These are phyloP conservation scores for Crossaster papposus DNA, from an alignment of 53 echinoderm and acorn worm species.

Conservation along the genomic window DNA sequence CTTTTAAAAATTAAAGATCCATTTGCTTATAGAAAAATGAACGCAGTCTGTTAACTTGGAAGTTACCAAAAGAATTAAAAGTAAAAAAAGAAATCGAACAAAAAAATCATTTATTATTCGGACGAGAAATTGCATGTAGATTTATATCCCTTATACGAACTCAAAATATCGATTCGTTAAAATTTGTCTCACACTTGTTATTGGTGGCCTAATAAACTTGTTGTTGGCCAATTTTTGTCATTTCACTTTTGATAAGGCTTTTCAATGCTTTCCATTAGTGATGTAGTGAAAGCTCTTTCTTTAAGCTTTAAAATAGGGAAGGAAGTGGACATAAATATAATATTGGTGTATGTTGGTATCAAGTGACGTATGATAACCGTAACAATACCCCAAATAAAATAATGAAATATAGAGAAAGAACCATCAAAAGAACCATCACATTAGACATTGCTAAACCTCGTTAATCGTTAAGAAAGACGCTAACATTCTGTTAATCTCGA, in stretches of 20 bases:
- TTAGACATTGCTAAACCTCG: no score
- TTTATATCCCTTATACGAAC: background rate
- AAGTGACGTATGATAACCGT: background rate
- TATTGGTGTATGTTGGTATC: background rate
- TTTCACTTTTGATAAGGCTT: constrained; percentile 18
- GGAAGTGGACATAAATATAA: constrained; percentile 16
- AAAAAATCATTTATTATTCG: background rate
- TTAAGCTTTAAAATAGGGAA: background rate
- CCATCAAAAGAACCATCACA: background rate
- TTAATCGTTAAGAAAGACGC: no score
- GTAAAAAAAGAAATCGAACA: background rate
- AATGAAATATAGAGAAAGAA: background rate
- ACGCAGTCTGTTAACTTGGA: background rate
- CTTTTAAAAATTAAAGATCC: background rate
- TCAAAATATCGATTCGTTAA: background rate
- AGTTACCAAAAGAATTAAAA: background rate
- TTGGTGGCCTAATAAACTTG: background rate
- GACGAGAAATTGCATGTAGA: background rate
- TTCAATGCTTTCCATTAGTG: constrained; percentile 4
- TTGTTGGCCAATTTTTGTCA: background rate
- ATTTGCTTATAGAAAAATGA: background rate
- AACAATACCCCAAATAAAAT: background rate
- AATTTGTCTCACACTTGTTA: background rate
- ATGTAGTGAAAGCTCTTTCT: constrained; percentile 3
- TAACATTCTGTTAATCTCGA: no score